Conservation (phyloP, 2,797 vertebrate species). For the Streptopelia turtur region DNA sequence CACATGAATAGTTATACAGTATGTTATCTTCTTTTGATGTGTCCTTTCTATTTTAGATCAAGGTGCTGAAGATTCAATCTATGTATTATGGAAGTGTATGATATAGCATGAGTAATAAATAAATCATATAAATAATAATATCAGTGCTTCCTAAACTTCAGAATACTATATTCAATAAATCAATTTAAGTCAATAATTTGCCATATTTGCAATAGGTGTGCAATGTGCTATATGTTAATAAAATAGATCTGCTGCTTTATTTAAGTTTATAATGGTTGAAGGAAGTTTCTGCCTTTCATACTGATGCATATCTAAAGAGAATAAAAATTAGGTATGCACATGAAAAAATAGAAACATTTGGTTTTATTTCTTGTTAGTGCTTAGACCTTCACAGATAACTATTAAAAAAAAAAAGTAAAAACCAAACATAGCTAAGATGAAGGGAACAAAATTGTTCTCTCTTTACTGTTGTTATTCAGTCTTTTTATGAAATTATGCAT, state of each 20-base stretch:
- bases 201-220: neutral
- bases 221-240: neutral
- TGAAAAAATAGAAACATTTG: neutral
- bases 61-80: neutral
- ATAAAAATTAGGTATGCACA: neutral
- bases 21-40: neutral
- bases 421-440: neutral
- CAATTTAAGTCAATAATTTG: neutral
- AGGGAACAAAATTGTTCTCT: neutral
- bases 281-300: neutral
- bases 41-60: slow-evolving; percentile 20
- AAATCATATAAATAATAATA: neutral
- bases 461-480: neutral
- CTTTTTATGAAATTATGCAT: neutral
- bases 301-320: neutral
- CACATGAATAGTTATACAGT: neutral
- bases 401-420: neutral
- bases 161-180: neutral
- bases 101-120: neutral
- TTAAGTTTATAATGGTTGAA: neutral
- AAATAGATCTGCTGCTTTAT: neutral
- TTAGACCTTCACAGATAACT: neutral
- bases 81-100: neutral
- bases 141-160: neutral
- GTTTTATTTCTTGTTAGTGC: neutral